phyloP scores from a whole-genome alignment of 2,113 vertebrate species.

The Scytalopus superciliaris region DNA sequence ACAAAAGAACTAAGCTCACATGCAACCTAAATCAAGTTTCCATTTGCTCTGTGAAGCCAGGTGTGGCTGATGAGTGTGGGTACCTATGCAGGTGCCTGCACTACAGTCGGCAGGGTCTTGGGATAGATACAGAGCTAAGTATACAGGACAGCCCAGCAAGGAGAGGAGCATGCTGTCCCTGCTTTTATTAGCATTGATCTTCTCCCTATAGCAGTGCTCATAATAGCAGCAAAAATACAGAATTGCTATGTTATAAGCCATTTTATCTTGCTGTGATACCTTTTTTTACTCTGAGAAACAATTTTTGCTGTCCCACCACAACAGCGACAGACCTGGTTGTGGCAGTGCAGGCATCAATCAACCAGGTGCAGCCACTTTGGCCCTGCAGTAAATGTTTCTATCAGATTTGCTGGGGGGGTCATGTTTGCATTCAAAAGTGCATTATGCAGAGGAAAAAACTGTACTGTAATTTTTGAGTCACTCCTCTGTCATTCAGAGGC shows the following conservation, averaged over 20 bases:
- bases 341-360: background rate
- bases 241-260: background rate
- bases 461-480: background rate
- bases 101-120: fast-evolving
- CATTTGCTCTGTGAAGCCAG: background rate
- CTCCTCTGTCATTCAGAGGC: background rate
- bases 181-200: background rate
- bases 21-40: background rate
- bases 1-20: background rate
- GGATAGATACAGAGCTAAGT: background rate
- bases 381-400: background rate
- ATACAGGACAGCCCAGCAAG: fast-evolving
- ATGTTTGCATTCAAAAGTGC: background rate
- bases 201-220: background rate
- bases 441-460: background rate
- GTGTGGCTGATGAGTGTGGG: fast-evolving
- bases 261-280: background rate
- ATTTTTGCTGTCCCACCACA: fast-evolving
- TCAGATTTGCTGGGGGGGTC: background rate
- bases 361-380: background rate
- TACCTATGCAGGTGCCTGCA: background rate
- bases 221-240: background rate
- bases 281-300: fast-evolving
- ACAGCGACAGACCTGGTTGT: background rate
- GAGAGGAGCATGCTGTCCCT: background rate